Percentiles rank a stretch among this genome's conserved stretches.
Evolutionary conservation across 1,140 invertebrate species (phyloP).

Genomic region (Drosophila grimshawi): DNA sequence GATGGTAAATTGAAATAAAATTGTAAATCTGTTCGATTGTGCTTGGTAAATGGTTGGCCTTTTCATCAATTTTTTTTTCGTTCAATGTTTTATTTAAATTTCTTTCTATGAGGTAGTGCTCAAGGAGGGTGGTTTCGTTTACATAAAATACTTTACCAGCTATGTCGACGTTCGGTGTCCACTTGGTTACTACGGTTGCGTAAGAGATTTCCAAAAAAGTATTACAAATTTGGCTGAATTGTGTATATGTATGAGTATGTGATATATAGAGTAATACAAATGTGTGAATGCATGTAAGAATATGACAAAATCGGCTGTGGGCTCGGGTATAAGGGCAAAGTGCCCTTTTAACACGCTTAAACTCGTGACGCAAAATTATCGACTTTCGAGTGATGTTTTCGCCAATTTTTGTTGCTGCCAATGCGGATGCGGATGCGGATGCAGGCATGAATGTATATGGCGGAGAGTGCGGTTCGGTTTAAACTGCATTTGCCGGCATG

Average conservation of each 20-base stretch:
- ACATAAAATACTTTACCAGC: constrained; percentile 71
- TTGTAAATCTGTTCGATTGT: constrained; percentile 32
- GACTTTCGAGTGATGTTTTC: constrained; percentile 76
- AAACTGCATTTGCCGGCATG: constrained; percentile 26
- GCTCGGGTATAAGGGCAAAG: constrained; percentile 23
- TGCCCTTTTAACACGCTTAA: constrained; percentile 72
- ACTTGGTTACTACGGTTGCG: constrained; percentile 64
- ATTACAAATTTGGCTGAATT: constrained; percentile 54
- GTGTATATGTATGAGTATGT: constrained; percentile 41
- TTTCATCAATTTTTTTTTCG: background rate
- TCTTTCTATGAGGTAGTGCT: constrained; percentile 34
- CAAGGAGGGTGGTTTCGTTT: constrained; percentile 9
- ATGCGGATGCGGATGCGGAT: constrained; percentile 11
- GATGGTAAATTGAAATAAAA: constrained; percentile 57
- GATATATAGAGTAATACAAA: background rate
- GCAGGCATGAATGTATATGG: constrained; percentile 16
- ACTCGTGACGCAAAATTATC: constrained; percentile 75
- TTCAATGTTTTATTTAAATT: constrained; percentile 42
- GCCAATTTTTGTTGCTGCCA: constrained; percentile 51
- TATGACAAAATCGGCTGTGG: constrained; percentile 10
- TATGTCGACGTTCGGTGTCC: constrained; percentile 47
- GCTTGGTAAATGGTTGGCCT: constrained; percentile 15
- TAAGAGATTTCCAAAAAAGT: constrained; percentile 35
- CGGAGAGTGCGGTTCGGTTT: constrained; percentile 61
- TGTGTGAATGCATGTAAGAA: constrained; percentile 37